Evolutionary conservation across 2,113 vertebrate species (phyloP).

Genomic region (Dendrocopos noguchii): DNA sequence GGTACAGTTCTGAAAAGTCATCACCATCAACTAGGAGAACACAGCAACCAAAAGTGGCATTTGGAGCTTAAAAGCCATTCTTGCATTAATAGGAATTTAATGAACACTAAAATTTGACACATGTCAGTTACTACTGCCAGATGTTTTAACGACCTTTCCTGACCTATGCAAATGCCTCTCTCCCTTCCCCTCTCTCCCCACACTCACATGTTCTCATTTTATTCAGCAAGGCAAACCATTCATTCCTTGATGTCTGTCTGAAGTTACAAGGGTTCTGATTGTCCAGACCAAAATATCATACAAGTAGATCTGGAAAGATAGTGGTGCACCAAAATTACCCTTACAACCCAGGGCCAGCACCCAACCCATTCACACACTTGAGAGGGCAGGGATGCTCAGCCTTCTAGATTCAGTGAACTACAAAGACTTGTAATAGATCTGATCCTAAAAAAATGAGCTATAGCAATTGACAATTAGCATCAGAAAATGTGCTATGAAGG

Average conservation of each 20-base stretch:
- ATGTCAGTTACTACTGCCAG: conserved; percentile 74
- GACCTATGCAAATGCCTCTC: conserved; percentile 66
- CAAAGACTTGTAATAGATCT: background rate
- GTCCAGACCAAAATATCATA: background rate
- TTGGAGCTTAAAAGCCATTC: conserved; percentile 65
- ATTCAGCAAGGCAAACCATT: conserved; percentile 13
- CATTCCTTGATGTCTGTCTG: conserved; percentile 5
- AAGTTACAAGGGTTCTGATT: conserved; percentile 22
- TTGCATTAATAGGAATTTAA: conserved; percentile 80
- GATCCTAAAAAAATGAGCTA: background rate
- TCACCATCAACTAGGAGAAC: conserved; percentile 35
- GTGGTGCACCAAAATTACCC: background rate
- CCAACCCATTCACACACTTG: background rate
- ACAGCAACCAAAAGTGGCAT: conserved; percentile 43
- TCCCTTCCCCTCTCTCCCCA: background rate
- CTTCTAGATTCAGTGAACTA: background rate
- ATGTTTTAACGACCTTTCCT: conserved; percentile 73
- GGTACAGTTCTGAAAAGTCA: conserved; percentile 63
- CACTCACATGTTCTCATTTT: conserved; percentile 44
- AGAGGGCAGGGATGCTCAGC: background rate
- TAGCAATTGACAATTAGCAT: background rate
- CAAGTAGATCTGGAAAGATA: background rate
- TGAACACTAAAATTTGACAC: conserved; percentile 72
- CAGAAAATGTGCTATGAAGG: background rate
- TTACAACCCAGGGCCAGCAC: background rate